phyloP scores from a whole-genome alignment of 2,888 invertebrate genomes.

The Andrena minutula region DNA sequence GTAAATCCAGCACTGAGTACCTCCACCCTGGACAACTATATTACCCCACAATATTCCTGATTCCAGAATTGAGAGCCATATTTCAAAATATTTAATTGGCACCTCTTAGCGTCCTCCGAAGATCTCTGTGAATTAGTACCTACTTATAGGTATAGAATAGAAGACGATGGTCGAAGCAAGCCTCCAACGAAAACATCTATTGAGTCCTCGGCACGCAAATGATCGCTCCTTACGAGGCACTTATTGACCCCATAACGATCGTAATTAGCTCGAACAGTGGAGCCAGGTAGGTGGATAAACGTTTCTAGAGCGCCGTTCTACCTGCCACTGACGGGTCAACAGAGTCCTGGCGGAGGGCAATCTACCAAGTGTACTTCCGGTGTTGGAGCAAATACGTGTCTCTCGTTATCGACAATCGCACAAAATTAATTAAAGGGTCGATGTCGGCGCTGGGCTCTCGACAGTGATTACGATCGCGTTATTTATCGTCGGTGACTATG shows the following conservation, averaged over 20 bases:
- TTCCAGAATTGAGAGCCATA: no score
- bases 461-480: constrained; percentile 9
- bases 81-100: no score
- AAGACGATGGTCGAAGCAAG: neutral
- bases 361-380: neutral
- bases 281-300: neutral
- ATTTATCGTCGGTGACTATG: neutral
- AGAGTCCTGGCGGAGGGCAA: no score
- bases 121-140: neutral
- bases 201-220: neutral
- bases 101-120: no score
- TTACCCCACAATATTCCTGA: neutral
- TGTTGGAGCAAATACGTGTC: neutral
- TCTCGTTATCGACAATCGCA: constrained; percentile 15
- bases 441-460: neutral
- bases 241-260: constrained; percentile 22
- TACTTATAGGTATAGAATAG: neutral
- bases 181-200: neutral
- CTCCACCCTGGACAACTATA: no score
- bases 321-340: constrained; percentile 1
- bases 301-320: neutral
- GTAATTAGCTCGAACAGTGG: constrained; percentile 21
- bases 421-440: constrained; percentile 34
- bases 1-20: no score
- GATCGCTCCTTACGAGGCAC: constrained; percentile 11